Evolutionary conservation across 2,888 invertebrate species (phyloP), one percentile per base, ranked within the genome.

Genomic region (Pseudococcus viburni): DNA sequence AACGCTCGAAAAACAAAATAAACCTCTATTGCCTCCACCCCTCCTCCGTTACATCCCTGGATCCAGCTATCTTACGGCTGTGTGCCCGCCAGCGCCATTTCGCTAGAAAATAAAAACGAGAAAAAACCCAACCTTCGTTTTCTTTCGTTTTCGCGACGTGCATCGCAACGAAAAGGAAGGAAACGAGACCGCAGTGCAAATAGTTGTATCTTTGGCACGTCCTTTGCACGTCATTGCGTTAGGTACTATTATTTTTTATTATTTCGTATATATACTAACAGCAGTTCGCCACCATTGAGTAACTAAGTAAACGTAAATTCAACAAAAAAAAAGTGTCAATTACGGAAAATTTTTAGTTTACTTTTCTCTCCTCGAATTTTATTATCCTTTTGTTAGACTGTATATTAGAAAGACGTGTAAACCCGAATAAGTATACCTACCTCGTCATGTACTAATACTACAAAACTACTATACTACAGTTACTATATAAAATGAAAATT

Each of bases 241-340:
- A n/a, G n/a, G n/a, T n/a, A 42, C 33, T n/a, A 77, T 77, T 77
- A 39, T 77, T 77, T 42, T 77, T 77, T 77, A 77, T 42, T 77
- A 77, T 77, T 26, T 77, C 77, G 55, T n/a, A 77, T 33, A 42
- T 42, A 42, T 77, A 77, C 39, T 77, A 77, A 77, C 77, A 77
- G 77, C 42, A 39, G 33, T 42, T 77, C 77, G 39, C 77, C 33
- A 33, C 42, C 33, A 26, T n/a, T n/a, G n/a, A 55, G 42, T 77
- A 77, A 77, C 77, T 55, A 77, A 42, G n/a, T 42, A 42, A 68
- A 77, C n/a, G 42, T 8, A 77, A 77, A 77, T 42, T n/a, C 77
- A n/a, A 77, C 42, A 26, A 77, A 77, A 85, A 55, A 51, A 51
- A 51, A 51, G 85, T 85, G 85, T 85, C 85, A 85, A 85, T 85